phyloP scores from a whole-genome alignment of 2,797 vertebrate genomes.

The Enteromius argenteus region DNA sequence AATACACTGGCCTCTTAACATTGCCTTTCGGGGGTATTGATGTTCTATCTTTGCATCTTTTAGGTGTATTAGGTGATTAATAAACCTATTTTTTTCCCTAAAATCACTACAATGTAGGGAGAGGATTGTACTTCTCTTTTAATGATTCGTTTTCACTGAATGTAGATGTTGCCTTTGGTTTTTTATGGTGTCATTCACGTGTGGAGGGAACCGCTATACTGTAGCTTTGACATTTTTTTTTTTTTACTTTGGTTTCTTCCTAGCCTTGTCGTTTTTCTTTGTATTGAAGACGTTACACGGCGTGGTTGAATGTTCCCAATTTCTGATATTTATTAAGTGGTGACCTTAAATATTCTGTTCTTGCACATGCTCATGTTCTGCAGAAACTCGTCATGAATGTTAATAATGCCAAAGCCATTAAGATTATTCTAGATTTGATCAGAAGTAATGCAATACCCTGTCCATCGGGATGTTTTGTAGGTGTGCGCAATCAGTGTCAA shows the following conservation, averaged over 20 bases:
- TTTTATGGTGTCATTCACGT: slow-evolving; percentile 70
- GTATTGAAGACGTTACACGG: slow-evolving; percentile 81
- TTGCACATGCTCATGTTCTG: slow-evolving; percentile 96
- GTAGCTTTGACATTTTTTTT: slow-evolving; percentile 74
- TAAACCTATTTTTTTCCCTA: slow-evolving; percentile 58
- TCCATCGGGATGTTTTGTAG: slow-evolving; percentile 84
- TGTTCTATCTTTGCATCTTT: slow-evolving; percentile 58
- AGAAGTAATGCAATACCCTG: slow-evolving; percentile 86
- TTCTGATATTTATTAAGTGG: slow-evolving; percentile 91
- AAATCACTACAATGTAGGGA: slow-evolving; percentile 74
- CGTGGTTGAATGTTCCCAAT: slow-evolving; percentile 86
- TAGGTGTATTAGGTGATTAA: slow-evolving; percentile 26
- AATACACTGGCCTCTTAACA: slow-evolving; percentile 77
- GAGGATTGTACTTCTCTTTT: slow-evolving; percentile 73
- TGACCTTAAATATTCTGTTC: slow-evolving; percentile 98
- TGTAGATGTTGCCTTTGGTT: slow-evolving; percentile 73
- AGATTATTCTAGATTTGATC: slow-evolving; percentile 84
- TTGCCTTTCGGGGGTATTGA: slow-evolving; percentile 72
- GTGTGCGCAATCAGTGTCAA: slow-evolving; percentile 83
- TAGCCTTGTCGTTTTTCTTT: slow-evolving; percentile 67
- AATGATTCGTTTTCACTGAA: slow-evolving; percentile 58
- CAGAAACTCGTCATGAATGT: slow-evolving; percentile 96
- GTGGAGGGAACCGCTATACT: slow-evolving; percentile 70
- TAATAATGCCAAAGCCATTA: slow-evolving; percentile 96
- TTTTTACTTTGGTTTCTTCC: slow-evolving; percentile 70